phyloP scores from a whole-genome alignment of 2,797 vertebrate genomes.

The Coregonus ussuriensis region DNA sequence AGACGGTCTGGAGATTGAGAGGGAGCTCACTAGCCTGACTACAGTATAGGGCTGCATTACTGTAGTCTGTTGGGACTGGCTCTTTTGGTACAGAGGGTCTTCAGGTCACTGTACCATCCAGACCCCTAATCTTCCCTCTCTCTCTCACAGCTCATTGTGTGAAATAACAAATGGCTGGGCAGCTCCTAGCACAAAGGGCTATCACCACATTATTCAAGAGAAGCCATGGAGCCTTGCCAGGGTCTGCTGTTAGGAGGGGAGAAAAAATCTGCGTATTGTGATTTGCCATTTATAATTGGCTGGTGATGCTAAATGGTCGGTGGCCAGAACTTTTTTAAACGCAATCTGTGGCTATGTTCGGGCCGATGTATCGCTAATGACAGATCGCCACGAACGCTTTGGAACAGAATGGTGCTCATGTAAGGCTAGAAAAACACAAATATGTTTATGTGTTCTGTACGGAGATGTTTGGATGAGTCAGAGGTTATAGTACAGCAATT shows the following conservation, averaged over 20 bases:
- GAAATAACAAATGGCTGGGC: slow-evolving; percentile 70
- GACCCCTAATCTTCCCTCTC: slow-evolving; percentile 12
- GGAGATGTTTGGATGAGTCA: slow-evolving; percentile 50
- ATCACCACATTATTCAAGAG: slow-evolving; percentile 73
- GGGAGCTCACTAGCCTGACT: background rate
- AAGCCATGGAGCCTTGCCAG: slow-evolving; percentile 70
- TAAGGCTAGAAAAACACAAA: slow-evolving; percentile 56
- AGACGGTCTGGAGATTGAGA: slow-evolving; percentile 27
- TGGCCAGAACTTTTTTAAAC: slow-evolving; percentile 66
- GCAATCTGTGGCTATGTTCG: slow-evolving; percentile 77
- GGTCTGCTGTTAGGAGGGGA: slow-evolving; percentile 58
- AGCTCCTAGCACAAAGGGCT: slow-evolving; percentile 72
- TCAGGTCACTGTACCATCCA: background rate
- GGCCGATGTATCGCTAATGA: slow-evolving; percentile 77
- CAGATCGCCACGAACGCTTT: slow-evolving; percentile 69
- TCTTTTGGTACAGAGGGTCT: background rate
- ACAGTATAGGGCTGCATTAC: background rate
- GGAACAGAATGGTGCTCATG: slow-evolving; percentile 54
- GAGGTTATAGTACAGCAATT: slow-evolving; percentile 52
- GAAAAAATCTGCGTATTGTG: slow-evolving; percentile 64
- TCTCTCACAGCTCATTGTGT: slow-evolving; percentile 59
- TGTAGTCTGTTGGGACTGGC: background rate
- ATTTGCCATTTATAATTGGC: slow-evolving; percentile 79
- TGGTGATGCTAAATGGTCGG: slow-evolving; percentile 69
- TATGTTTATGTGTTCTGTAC: slow-evolving; percentile 53